Evolutionary conservation across 2,797 vertebrate species (phyloP), one percentile per base, ranked within the genome.

Genomic region (Salarias fasciatus): DNA sequence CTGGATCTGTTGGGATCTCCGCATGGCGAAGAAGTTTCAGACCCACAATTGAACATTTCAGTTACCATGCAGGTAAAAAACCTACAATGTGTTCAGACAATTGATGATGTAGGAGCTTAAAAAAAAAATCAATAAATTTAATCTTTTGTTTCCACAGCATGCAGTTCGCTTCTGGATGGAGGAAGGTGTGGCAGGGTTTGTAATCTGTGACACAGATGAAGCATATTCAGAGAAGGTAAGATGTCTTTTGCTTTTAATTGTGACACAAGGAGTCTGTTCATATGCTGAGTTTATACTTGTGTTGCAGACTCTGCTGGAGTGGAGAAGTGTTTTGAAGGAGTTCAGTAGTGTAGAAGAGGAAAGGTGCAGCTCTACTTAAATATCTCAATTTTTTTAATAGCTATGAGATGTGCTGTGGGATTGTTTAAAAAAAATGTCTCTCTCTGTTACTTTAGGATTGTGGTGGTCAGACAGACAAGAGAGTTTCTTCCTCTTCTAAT

Each of bases 101-200:
- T 4, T 11, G 2, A 13, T 44, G 31, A 12, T 7, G 9, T 11
- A 40, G n/a, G 30, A 37, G 49, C 38, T 49, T 1, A 28, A 15
- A 6, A 55, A 61, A 49, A 10, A 11, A 35, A 0, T 31, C 4
- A 8, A 0, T 2, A 10, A 11, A 35, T 0, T 31, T 4, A 8
- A 0, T 2, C 8, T 33, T 52, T 41, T 14, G 29, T 52, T 37
- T 14, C 48, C 11, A 30, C 69, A 93, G 93, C 7, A 65, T 48
- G 59, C 67, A 1, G 54, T 93, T 6, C 65, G 57, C 45, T 91
- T 90, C 69, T 94, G 90, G 93, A 76, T 94, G 85, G 83, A 90
- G 35, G 83, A 87, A 31, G 92, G 90, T 3, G 87, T 88, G 10
- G 90, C 90, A 8, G 92, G 93, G 11, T 92, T 94, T 80, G 72